Evolutionary conservation across 2,888 invertebrate species (phyloP).

Genomic region (Pollenia angustigena): DNA sequence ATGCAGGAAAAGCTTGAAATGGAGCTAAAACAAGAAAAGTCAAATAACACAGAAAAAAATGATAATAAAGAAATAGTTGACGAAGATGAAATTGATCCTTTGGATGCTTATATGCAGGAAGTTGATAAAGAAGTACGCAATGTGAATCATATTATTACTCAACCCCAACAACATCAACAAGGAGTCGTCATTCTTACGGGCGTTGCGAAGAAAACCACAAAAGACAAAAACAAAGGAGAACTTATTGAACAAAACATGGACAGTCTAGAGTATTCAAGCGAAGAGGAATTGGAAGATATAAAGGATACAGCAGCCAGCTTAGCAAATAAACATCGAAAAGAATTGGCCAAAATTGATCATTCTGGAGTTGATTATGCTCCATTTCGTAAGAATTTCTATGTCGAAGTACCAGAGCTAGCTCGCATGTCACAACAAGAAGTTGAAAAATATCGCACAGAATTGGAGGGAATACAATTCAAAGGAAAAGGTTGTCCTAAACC

Average conservation of each 20-base stretch:
- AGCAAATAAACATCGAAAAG: constrained; percentile 96
- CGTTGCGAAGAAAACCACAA: constrained; percentile 90
- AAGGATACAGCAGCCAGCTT: constrained; percentile 95
- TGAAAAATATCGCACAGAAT: constrained; percentile 92
- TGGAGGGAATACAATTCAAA: constrained; percentile 98
- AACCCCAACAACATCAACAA: constrained; percentile 83
- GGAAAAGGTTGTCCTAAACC: constrained; percentile 98
- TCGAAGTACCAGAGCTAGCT: constrained; percentile 97
- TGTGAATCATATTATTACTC: constrained; percentile 83
- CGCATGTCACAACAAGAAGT: constrained; percentile 95
- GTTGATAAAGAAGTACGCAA: constrained; percentile 86
- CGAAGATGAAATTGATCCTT: constrained; percentile 93
- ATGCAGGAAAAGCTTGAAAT: constrained; percentile 57
- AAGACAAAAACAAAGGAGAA: constrained; percentile 94
- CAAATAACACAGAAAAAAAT: constrained; percentile 82
- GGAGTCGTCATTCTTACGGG: constrained; percentile 93
- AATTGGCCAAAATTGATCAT: constrained; percentile 96
- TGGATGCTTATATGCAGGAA: constrained; percentile 99
- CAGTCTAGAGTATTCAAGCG: constrained; percentile 98
- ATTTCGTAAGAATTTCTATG: constrained; percentile 98
- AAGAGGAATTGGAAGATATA: constrained; percentile 97
- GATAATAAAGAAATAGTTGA: constrained; percentile 59
- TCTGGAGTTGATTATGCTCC: constrained; percentile 93
- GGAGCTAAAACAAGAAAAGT: constrained; percentile 84
- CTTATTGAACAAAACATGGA: constrained; percentile 99